phyloP scores from a whole-genome alignment of 2,888 invertebrate species.

The Buathra laborator region DNA sequence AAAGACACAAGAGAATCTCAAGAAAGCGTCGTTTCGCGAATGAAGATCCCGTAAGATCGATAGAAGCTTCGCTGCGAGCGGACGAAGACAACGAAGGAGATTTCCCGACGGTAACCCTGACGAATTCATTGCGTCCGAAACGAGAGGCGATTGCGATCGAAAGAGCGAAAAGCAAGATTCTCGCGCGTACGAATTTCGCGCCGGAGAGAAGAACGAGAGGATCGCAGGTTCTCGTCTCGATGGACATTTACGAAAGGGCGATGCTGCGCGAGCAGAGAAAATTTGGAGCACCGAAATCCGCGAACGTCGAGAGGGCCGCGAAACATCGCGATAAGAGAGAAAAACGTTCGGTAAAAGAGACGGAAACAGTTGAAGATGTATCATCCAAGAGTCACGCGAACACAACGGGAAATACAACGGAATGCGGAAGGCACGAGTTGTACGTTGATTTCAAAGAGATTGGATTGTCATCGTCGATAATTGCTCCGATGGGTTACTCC shows the following conservation, averaged over 20 bases:
- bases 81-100: background rate
- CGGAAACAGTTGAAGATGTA: constrained; percentile 16
- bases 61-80: background rate
- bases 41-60: background rate
- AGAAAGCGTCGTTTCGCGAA: background rate
- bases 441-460: constrained; percentile 88
- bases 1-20: constrained; percentile 46
- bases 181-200: constrained; percentile 43
- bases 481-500: constrained; percentile 87
- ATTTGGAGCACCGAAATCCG: constrained; percentile 13
- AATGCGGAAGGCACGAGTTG: constrained; percentile 83
- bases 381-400: constrained; percentile 66
- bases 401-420: constrained; percentile 67
- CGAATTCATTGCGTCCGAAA: constrained; percentile 9
- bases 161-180: background rate
- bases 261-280: constrained; percentile 67
- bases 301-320: background rate
- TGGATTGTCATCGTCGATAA: constrained; percentile 88
- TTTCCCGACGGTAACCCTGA: background rate
- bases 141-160: constrained; percentile 12
- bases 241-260: constrained; percentile 78
- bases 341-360: constrained; percentile 20
- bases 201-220: constrained; percentile 55
- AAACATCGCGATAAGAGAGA: constrained; percentile 19
- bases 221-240: constrained; percentile 71